Evolutionary conservation across 2,797 vertebrate species (phyloP), one percentile per base, ranked within the genome.

Genomic region (Parauchenoglanis ngamensis): DNA sequence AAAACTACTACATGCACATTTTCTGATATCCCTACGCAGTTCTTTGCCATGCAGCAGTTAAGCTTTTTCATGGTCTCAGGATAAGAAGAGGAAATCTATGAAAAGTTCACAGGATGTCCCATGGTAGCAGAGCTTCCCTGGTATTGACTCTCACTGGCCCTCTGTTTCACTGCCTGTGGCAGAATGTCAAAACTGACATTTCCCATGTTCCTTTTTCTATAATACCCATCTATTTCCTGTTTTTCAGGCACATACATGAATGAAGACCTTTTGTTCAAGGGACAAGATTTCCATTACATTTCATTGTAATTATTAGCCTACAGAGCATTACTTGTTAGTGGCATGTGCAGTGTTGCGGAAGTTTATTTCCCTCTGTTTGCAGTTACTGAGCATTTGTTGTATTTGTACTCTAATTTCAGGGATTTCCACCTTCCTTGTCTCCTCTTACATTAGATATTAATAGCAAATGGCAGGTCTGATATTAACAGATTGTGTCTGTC

Each of bases 401-500:
- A 40, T 81, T 63, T 23, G 7, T n/a, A 15, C 57, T 13, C 3
- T 21, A 65, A 28, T 3, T 28, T 15, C 79, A 28, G 57, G 21
- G 57, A 81, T 63, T n/a, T 46, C 35, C 35, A n/a, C 35, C 57
- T 28, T 63, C 25, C 46, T 7, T 23, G 28, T 83, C 19, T 83
- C 61, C 63, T 31, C n/a, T 31, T 31, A 13, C 2, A 0, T 68
- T 63, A 56, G 19, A 35, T 56, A 85, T 31, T 52, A 65, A 67
- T 40, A 28, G 31, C 67, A 54, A 87, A 61, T 35, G 56, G 11
- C 56, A 54, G 35, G 21, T 35, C 35, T 59, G 85, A 61, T 73
- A 72, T 40, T 72, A 72, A 19, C 78, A 72, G 68, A 87, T 57
- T 86, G 85, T 46, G 31, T 61, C 85, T 72, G 40, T 75, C 78